Base-by-base conservation (phyloP, 2,113 vertebrate species). In the Symphodus melops region DNA sequence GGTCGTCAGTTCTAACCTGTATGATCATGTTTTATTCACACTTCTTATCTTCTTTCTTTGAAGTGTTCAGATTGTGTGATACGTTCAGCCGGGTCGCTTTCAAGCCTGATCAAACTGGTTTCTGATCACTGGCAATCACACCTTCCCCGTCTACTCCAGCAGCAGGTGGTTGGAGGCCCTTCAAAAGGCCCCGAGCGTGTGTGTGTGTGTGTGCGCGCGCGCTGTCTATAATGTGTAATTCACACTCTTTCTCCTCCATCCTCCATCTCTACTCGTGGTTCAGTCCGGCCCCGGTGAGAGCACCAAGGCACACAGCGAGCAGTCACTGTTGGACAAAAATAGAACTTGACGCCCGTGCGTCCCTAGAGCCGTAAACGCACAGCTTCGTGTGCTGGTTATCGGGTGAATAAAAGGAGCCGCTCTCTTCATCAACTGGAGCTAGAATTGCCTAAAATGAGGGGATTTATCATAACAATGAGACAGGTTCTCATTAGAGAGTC, bases 141-240 rank as follows among this genome's bases (percentile, higher is more conserved):
- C 58, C 52, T 33, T 62, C 61, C 49, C 17, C 58, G 61, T 71
- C 69, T 58, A 55, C n/a, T 11, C 20, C 54, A 70, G 79, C 86
- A 88, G 87, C 89, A 91, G 89, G 77, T 90, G 87, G 80, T 89
- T 84, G 84, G 81, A 89, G 58, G 28, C 39, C 59, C 82, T 89
- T 91, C 89, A 91, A 87, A 91, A 84, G 79, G 76, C 78, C 49
- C 52, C 11, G 63, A 75, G 84, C 75, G 28, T 33, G 28, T 33
- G 28, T 33, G 28, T 33, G 28, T 33, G 28, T 33, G 28, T 33
- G 28, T 33, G 28, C 6, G 28, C 6, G 28, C 6, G 28, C 6
- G 48, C 36, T 84, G 65, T 85, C 75, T 76, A 67, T 33, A 57
- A 60, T 72, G 44, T 51, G 77, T 81, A 77, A 74, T 59, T 52